Evolutionary conservation across 2,888 invertebrate genomes (phyloP).

Genomic region (Ennomos erosarius): DNA sequence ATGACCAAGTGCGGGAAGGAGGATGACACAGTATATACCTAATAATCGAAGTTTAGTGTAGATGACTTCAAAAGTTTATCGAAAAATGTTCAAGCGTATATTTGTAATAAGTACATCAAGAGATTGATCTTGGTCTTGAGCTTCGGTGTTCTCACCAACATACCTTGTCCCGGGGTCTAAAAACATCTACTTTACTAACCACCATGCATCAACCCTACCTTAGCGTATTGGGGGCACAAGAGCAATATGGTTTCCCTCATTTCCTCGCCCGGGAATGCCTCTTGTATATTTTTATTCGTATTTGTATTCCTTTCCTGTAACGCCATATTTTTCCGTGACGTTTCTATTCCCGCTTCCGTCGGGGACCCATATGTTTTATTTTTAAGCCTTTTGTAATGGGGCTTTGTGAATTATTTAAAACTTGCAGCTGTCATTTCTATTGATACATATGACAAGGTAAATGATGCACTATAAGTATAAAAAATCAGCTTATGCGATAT

Average conservation of each 20-base stretch:
- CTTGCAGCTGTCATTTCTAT: constrained; percentile 33
- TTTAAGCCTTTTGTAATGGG: constrained; percentile 40
- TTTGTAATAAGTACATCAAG: no score
- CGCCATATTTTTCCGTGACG: constrained; percentile 74
- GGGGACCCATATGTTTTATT: constrained; percentile 47
- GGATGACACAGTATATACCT: no score
- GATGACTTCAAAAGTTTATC: no score
- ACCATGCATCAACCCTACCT: constrained; percentile 49
- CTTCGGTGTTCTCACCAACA: no score
- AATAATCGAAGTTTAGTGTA: no score
- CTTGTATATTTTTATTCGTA: constrained; percentile 77
- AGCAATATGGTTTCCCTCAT: constrained; percentile 78
- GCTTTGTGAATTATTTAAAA: constrained; percentile 41
- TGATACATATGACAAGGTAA: background rate
- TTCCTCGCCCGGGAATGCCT: constrained; percentile 69
- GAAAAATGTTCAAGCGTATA: no score
- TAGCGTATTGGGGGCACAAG: constrained; percentile 55
- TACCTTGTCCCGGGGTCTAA: no score
- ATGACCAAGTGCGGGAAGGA: no score
- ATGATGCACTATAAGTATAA: no score
- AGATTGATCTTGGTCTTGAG: no score
- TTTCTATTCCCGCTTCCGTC: constrained; percentile 58
- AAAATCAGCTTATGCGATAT: no score
- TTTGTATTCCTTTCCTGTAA: constrained; percentile 82
- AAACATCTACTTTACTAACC: constrained; percentile 3